Evolutionary conservation across 2,113 vertebrate species (phyloP), one percentile per base, ranked within the genome.

Genomic region (Bungarus multicinctus): DNA sequence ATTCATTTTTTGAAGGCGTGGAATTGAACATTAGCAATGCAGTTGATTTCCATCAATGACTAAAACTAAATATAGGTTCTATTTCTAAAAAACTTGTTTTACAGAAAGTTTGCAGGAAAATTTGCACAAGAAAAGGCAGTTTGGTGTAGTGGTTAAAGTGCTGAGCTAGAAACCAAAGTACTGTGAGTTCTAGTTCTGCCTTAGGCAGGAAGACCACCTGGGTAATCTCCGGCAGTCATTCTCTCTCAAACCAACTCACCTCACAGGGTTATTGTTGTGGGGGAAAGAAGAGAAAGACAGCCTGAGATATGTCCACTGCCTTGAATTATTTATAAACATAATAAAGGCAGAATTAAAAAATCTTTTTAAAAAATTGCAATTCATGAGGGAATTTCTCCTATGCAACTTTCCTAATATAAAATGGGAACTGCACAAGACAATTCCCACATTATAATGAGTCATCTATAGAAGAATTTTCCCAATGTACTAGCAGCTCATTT

Each of bases 1-100:
- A 2, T 94, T 95, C 0, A 27, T 94, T 94, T 95, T 93, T 86
- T 2, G 91, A 60, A 52, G 81, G 55, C 87, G 54, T 10, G 20
- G 52, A 91, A 57, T 30, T 92, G 53, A 92, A 90, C 52, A 6
- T 52, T 87, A 30, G 54, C 16, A 9, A 5, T 55, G 47, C 45
- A 87, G 14, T 39, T 87, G 30, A 93, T 52, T 64, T 85, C 23
- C 27, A 60, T 52, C 30, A 20, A 57, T 27, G 27, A 27, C 22
- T n/a, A 39, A 55, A 54, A 81, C 47, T 53, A 34, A 53, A 74
- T 87, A 85, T 11, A 85, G 34, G 18, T 89, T 45, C 88, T 81
- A 52, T 14, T 52, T 57, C 64, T 53, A 39, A 39, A 6, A 47
- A 47, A 55, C 23, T 52, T 9, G 50, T 64, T 89, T 85, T 85